Base-by-base conservation (phyloP, 53 echinoderm and acorn worm genomes). In the Temnopleurus reevesii region DNA sequence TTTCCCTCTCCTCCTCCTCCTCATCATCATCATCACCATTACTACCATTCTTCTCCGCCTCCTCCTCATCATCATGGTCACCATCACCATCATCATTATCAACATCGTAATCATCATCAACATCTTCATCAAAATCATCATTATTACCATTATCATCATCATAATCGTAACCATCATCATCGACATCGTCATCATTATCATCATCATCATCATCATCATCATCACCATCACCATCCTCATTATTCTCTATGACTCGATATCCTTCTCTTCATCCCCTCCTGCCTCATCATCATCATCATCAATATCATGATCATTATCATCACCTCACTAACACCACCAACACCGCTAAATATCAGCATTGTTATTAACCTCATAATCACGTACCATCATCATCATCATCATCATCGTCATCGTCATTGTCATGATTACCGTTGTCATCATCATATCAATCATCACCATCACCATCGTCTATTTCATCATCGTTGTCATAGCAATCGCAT, bases 401-500 rank as follows among this genome's bases (percentile, higher is more conserved):
- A 60, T 60, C 60, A 60, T 60, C 60, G 23, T 60, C 33, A 45
- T 77, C 77, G 43, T 15, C 77, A 44, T 34, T 21, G n/a, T 35
- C 77, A 77, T 34, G 0, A 44, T 2, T 21, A 77, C 18, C 60
- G 23, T 60, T 31, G 29, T 81, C 81, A 53, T 81, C 81, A 54
- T 30, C 81, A 79, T 23, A n/a, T 12, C 47, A 27, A 30, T 53
- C 54, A 53, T 26, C 80, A 79, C 44, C 79, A 46, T 77, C 81
- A 80, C 12, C 46, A 49, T 53, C 29, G 28, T 53, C 29, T 46
- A 81, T 81, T 29, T 5, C 5, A 53, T 49, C 30, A 81, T 12
- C 53, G 17, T 31, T 18, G 46, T 46, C 49, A 46, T 25, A 45
- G 7, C 47, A n/a, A 46, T 47, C 45, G 18, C 41, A 2, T 46